phyloP scores from a whole-genome alignment of 2,113 vertebrate genomes.

The Galbula dea region DNA sequence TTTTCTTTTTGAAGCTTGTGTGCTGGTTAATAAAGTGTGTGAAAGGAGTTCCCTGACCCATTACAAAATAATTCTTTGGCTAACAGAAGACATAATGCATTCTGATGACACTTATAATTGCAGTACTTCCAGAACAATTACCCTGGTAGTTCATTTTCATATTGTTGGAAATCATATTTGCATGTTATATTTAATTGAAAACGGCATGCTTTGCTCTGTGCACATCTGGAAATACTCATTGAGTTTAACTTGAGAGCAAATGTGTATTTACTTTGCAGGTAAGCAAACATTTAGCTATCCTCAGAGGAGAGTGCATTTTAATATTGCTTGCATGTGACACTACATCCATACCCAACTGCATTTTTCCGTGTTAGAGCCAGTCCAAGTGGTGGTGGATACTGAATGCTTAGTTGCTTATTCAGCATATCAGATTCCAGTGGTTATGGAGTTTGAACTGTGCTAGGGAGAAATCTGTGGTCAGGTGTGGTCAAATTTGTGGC shows the following conservation, averaged over 20 bases:
- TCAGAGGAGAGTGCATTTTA: neutral
- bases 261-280: neutral
- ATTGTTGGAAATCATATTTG: conserved; percentile 44
- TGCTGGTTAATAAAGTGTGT: neutral
- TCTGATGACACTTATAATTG: conserved; percentile 33
- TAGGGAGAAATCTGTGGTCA: neutral
- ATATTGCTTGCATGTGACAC: neutral
- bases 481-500: too few species aligned
- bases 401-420: neutral
- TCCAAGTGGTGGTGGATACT: neutral
- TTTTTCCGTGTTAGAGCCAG: neutral
- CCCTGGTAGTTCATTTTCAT: conserved; percentile 16
- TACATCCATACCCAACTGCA: accelerated
- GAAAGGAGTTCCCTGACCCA: neutral
- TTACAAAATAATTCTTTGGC: conserved; percentile 14
- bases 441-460: neutral
- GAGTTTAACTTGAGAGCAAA: neutral
- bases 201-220: neutral
- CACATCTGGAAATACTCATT: neutral
- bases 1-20: neutral
- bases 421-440: accelerated
- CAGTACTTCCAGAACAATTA: conserved; percentile 32
- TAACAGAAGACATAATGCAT: neutral
- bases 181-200: conserved; percentile 49
- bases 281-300: neutral